Evolutionary conservation across 2,888 invertebrate genomes (phyloP).

Genomic region (Polymixis flavicincta): DNA sequence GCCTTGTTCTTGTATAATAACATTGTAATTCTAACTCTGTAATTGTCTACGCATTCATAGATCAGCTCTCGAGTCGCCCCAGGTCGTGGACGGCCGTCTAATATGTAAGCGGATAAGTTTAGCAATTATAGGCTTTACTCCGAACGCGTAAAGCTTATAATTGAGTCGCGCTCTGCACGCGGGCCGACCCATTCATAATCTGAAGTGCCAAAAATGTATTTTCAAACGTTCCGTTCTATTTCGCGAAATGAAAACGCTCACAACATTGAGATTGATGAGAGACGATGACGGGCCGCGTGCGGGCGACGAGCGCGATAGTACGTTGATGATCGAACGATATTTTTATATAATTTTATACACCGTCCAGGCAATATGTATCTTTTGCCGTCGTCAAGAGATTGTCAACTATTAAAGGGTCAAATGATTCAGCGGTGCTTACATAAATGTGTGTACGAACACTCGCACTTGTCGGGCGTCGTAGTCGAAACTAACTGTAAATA

Average conservation of each 20-base stretch:
- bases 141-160: slow-evolving; percentile 58
- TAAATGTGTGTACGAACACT: slow-evolving; percentile 61
- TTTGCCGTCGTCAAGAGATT: slow-evolving; percentile 62
- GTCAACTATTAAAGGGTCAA: slow-evolving; percentile 58
- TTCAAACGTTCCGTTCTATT: slow-evolving; percentile 52
- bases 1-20: slow-evolving; percentile 45
- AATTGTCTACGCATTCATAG: slow-evolving; percentile 28
- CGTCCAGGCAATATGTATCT: slow-evolving; percentile 63
- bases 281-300: slow-evolving; percentile 45
- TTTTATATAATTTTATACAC: slow-evolving; percentile 63
- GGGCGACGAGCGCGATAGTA: slow-evolving; percentile 43
- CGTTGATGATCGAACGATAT: slow-evolving; percentile 63
- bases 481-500: slow-evolving; percentile 85
- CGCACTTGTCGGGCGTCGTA: slow-evolving; percentile 69
- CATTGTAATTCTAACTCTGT: slow-evolving; percentile 31
- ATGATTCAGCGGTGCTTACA: slow-evolving; percentile 72
- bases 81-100: slow-evolving; percentile 47
- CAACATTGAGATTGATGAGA: slow-evolving; percentile 39
- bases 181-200: slow-evolving; percentile 54
- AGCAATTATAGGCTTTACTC: slow-evolving; percentile 58
- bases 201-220: slow-evolving; percentile 65
- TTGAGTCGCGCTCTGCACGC: slow-evolving; percentile 56
- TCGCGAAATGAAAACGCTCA: slow-evolving; percentile 38
- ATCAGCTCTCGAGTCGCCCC: slow-evolving; percentile 50
- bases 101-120: slow-evolving; percentile 52